Conservation (phyloP, 2,888 invertebrate species). For the Erebia aethiops region DNA sequence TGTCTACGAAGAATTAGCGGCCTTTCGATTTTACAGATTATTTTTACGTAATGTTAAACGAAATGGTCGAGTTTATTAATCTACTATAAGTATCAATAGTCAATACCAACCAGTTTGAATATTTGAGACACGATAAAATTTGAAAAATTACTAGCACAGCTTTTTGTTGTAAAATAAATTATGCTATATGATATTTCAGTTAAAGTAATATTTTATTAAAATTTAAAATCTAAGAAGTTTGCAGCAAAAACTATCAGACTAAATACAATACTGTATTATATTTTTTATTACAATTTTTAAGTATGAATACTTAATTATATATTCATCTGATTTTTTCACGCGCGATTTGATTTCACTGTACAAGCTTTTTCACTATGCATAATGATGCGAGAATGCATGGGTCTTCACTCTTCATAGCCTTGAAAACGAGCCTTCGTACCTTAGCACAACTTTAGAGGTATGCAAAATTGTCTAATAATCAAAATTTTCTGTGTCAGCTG, state of each 20-base stretch:
- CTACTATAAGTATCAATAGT: conserved; percentile 12
- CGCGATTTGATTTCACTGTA: too few species aligned
- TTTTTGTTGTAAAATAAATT: conserved; percentile 12
- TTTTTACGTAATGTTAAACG: not conserved
- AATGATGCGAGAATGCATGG: too few species aligned
- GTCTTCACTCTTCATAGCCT: too few species aligned
- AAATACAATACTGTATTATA: too few species aligned
- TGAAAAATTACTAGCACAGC: conserved; percentile 12
- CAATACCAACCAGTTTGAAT: conserved; percentile 10
- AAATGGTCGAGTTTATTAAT: conserved; percentile 9
- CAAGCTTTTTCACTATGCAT: too few species aligned
- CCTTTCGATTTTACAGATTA: conserved; percentile 16
- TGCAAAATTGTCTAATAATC: too few species aligned
- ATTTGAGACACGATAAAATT: conserved; percentile 5
- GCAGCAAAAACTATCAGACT: not conserved
- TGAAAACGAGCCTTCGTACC: too few species aligned
- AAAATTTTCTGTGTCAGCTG: not conserved
- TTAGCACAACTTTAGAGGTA: too few species aligned
- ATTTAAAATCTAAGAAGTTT: not conserved
- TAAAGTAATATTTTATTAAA: not conserved
- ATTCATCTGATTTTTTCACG: too few species aligned
- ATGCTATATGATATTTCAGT: not conserved
- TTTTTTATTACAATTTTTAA: too few species aligned
- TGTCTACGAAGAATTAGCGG: conserved; percentile 9
- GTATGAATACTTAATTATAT: too few species aligned